Percentiles rank a stretch among this genome's conserved stretches.
These are phyloP conservation scores for Bhutanitis thaidina DNA, from an alignment of 2,888 invertebrate genomes.

Conservation along the genomic window DNA sequence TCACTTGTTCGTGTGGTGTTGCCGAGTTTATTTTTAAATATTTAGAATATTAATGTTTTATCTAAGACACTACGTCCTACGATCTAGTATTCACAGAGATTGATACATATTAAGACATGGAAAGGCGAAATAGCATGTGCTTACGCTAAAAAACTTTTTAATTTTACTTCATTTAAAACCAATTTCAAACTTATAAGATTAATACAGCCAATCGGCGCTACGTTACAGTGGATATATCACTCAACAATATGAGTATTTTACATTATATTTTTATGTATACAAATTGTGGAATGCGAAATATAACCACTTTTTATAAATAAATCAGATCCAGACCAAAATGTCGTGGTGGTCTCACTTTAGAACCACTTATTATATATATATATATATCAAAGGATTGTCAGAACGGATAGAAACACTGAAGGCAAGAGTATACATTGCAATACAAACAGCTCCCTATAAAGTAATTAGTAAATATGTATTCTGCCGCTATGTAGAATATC, in stretches of 20 bases:
- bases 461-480: conserved; percentile 57
- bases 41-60: conserved; percentile 70
- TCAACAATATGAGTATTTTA: conserved; percentile 13
- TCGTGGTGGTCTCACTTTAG: neutral
- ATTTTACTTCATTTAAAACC: conserved; percentile 18
- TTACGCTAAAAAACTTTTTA: conserved; percentile 48
- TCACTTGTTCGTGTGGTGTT: conserved; percentile 77
- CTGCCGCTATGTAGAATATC: conserved; percentile 74
- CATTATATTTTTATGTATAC: conserved; percentile 17
- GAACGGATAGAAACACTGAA: conserved; percentile 5
- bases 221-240: neutral
- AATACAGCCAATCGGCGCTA: conserved; percentile 16
- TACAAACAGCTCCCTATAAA: conserved; percentile 25
- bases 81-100: conserved; percentile 75
- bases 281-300: conserved; percentile 34
- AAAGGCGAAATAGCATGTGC: conserved; percentile 71
- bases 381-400: neutral
- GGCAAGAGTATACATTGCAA: conserved; percentile 12
- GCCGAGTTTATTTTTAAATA: conserved; percentile 54
- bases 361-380: neutral
- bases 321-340: conserved; percentile 14
- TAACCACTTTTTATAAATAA: conserved; percentile 22
- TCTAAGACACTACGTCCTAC: conserved; percentile 76
- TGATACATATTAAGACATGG: conserved; percentile 62
- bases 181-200: conserved; percentile 26